These are phyloP conservation scores for Pseudomyrmex sp. DNA, from an alignment of 1,140 invertebrate species.

Conservation along the genomic window DNA sequence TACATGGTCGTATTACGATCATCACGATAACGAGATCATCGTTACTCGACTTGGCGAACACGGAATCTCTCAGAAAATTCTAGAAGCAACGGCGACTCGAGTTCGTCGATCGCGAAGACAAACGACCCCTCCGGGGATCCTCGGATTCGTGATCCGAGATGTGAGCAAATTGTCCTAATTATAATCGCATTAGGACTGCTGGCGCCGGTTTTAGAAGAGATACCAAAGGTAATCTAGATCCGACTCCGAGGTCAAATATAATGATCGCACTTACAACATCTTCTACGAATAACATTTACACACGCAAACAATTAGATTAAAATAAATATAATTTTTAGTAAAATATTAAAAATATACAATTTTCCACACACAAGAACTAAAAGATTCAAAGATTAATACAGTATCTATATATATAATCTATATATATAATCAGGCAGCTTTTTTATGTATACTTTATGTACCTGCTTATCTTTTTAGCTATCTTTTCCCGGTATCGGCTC, in stretches of 20 bases:
- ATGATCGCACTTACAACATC: background rate
- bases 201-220: conserved; percentile 40
- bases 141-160: conserved; percentile 57
- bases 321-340: background rate
- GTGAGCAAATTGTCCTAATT: conserved; percentile 70
- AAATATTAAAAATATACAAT: background rate
- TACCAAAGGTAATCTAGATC: conserved; percentile 29
- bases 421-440: too few relatives aligned
- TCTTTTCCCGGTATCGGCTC: background rate
- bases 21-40: conserved; percentile 68
- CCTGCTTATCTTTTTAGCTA: background rate
- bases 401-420: too few relatives aligned
- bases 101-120: conserved; percentile 51
- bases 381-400: too few relatives aligned
- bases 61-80: conserved; percentile 58
- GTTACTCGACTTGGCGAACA: conserved; percentile 34
- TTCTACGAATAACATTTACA: conserved; percentile 1
- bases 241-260: background rate
- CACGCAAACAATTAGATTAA: background rate
- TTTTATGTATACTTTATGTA: background rate
- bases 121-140: conserved; percentile 59
- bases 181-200: conserved; percentile 72
- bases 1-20: conserved; percentile 67
- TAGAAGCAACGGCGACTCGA: conserved; percentile 49
- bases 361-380: too few relatives aligned